Conservation (phyloP, 2,113 vertebrate species). For the Chitala chitala region DNA sequence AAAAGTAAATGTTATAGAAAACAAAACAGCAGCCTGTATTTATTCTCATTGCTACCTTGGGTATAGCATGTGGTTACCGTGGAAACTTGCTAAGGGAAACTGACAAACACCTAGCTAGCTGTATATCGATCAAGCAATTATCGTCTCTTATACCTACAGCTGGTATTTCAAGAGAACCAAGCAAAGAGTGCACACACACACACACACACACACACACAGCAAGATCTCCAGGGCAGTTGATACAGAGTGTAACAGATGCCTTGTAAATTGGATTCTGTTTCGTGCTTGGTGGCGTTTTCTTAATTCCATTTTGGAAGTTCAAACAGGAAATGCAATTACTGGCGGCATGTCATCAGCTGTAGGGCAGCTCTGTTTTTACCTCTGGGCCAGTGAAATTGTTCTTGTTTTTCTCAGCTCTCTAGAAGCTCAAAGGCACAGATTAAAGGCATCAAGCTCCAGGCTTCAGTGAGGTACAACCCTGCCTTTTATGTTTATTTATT, state of each 20-base stretch:
- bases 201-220: not conserved
- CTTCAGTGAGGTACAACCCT: not conserved
- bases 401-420: not conserved
- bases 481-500: constrained; percentile 7
- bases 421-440: constrained; percentile 11
- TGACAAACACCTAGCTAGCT: not conserved
- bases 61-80: not conserved
- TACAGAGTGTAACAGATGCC: not conserved
- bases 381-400: not conserved
- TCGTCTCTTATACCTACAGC: not conserved
- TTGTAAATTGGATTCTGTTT: not conserved
- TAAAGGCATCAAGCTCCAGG: constrained; percentile 7
- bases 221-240: not conserved
- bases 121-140: not conserved
- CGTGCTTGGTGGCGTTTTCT: not conserved
- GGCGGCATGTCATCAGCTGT: not conserved
- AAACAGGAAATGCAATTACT: constrained; percentile 2
- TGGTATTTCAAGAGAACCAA: not conserved
- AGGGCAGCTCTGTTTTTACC: not conserved
- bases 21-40: not conserved
- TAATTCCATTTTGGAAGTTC: not conserved
- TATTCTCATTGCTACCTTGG: not conserved
- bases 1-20: not conserved
- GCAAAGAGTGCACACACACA: not conserved
- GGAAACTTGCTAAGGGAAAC: not conserved